These are phyloP conservation scores for Hippopotamyrus pictus DNA, from an alignment of 2,797 vertebrate genomes.

Conservation along the genomic window DNA sequence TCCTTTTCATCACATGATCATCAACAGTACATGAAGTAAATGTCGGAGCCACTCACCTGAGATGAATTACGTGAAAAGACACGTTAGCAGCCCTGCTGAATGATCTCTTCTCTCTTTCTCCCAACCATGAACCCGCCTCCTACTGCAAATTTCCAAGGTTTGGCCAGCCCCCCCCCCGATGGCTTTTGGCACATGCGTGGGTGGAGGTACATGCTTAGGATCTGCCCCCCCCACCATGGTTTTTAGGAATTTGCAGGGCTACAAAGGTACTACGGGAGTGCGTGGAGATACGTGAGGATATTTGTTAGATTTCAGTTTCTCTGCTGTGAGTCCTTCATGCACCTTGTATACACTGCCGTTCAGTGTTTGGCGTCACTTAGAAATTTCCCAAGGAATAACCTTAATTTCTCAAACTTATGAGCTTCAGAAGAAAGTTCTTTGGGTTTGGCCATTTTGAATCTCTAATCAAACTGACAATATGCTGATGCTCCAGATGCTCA, in stretches of 20 bases:
- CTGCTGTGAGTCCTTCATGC: background rate
- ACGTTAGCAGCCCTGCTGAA: background rate
- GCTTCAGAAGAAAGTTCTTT: no score
- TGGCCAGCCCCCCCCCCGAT: slow-evolving; percentile 28
- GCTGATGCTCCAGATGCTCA: no score
- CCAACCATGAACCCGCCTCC: slow-evolving; percentile 54
- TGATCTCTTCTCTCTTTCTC: slow-evolving; percentile 31
- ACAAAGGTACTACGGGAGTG: slow-evolving; percentile 37
- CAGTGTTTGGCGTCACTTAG: no score
- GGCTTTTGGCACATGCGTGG: background rate
- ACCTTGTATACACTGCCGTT: no score
- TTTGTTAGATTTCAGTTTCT: background rate
- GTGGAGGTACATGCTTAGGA: no score
- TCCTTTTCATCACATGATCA: background rate
- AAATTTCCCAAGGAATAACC: no score
- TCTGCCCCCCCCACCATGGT: background rate
- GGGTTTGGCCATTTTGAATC: no score
- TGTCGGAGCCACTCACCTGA: background rate
- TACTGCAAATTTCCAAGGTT: slow-evolving; percentile 9
- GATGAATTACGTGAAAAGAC: background rate
- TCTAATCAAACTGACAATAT: no score
- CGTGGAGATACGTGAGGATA: slow-evolving; percentile 59
- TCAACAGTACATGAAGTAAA: background rate
- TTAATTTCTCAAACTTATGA: no score
- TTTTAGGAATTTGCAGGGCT: slow-evolving; percentile 24